Base-by-base conservation (phyloP, 64 coral and sea anemone species). In the Pocillopora verrucosa region DNA sequence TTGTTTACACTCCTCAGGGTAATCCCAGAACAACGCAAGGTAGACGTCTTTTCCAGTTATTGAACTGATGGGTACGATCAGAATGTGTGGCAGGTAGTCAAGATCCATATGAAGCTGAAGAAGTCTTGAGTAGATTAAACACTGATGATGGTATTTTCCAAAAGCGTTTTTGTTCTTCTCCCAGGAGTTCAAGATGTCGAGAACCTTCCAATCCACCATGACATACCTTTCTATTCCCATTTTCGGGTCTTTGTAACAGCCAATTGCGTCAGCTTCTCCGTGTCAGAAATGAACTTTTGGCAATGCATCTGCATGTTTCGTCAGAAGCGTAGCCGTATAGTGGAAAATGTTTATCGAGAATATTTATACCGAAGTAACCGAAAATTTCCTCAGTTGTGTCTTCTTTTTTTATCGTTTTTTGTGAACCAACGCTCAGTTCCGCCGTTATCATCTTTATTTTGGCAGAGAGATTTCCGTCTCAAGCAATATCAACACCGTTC, bases 141-240 rank as follows among this genome's bases (percentile, higher is more conserved):
- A 91, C 72, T 91, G 89, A 17, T 91, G 89, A 58, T 84, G 76
- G 60, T 85, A 56, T 7, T 69, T 73, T 10, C 89, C 89, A 15
- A 10, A 84, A 2, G 67, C 25, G 36, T 85, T 37, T 13, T 70
- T 9, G 1, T 84, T 10, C 16, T 85, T 76, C 16, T 75, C 5
- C 89, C 80, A 85, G 65, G 62, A 83, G 2, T 91, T 73, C 51
- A 64, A 3, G 60, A 0, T 36, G 17, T 91, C 80, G 15, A n/a
- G n/a, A n/a, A n/a, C n/a, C n/a, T n/a, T n/a, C n/a, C n/a, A n/a
- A n/a, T n/a, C n/a, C n/a, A n/a, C 72, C 20, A 91, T 76, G 57
- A 91, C 51, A 17, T 38, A 91, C 20, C 62, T 65, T 65, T 16
- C 62, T 13, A 65, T 65, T 65, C 62, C 62, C 20, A 16, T 13